These are phyloP conservation scores for Cantharis nigra DNA, from an alignment of 2,888 invertebrate genomes.

Conservation along the genomic window DNA sequence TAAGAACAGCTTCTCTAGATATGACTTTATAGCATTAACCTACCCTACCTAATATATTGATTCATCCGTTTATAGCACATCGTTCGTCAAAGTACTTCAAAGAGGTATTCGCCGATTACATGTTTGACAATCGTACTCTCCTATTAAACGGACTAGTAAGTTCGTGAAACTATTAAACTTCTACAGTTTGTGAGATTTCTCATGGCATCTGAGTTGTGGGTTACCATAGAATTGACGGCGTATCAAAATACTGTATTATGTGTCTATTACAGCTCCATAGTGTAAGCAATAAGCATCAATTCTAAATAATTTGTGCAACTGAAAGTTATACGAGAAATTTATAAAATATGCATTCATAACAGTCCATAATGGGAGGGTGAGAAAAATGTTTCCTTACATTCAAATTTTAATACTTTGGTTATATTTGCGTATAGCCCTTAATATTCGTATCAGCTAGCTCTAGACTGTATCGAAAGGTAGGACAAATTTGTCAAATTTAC, in stretches of 20 bases:
- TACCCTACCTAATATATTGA: neutral
- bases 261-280: too few relatives aligned
- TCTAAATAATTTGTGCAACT: too few relatives aligned
- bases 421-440: too few relatives aligned
- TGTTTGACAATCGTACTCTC: neutral
- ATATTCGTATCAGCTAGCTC: too few relatives aligned
- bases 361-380: too few relatives aligned
- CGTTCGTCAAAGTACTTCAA: neutral
- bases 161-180: neutral
- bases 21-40: neutral
- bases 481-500: too few relatives aligned
- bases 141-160: neutral
- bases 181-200: neutral
- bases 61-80: neutral
- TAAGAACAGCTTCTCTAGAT: neutral
- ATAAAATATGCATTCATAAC: too few relatives aligned
- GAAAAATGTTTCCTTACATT: too few relatives aligned
- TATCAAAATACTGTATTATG: neutral
- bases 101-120: neutral
- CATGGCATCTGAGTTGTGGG: neutral
- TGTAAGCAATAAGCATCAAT: too few relatives aligned
- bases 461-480: too few relatives aligned
- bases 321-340: too few relatives aligned
- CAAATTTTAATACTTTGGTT: too few relatives aligned
- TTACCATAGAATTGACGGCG: neutral